Conservation (phyloP, 2,113 vertebrate genomes). For the Pao palembangensis region DNA sequence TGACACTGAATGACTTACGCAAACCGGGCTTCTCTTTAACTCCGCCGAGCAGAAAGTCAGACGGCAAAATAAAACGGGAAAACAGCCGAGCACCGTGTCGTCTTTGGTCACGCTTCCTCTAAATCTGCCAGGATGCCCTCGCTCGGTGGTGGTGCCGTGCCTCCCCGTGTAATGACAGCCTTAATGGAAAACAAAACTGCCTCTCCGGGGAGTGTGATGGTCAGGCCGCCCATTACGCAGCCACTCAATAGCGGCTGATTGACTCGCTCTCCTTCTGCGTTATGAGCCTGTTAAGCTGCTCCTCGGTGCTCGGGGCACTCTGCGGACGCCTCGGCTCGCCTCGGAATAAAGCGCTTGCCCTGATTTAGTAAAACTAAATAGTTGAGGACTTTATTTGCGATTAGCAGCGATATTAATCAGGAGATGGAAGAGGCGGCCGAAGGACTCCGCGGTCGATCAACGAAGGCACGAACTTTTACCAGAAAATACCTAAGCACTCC, state of each 20-base stretch:
- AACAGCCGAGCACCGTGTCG: not conserved
- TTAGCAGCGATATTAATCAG: constrained; percentile 30
- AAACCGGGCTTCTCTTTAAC: not conserved
- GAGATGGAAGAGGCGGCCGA: not conserved
- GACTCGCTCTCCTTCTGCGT: constrained; percentile 44
- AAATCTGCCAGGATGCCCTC: constrained; percentile 7
- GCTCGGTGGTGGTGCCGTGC: constrained; percentile 18
- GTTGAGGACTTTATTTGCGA: constrained; percentile 27
- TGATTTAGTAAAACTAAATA: constrained; percentile 45
- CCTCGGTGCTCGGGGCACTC: constrained; percentile 41
- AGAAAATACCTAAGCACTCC: no score
- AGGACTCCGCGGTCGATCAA: no score
- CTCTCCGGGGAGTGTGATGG: constrained; percentile 59
- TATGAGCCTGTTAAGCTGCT: constrained; percentile 60
- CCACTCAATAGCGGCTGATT: constrained; percentile 66
- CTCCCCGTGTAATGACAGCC: constrained; percentile 55
- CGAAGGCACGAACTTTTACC: no score
- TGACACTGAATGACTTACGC: constrained; percentile 15
- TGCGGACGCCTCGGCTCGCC: constrained; percentile 11
- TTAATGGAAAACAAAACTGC: constrained; percentile 71
- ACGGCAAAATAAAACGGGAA: no score
- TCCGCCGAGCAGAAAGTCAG: not conserved
- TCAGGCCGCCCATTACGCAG: constrained; percentile 64
- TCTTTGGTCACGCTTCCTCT: constrained; percentile 9
- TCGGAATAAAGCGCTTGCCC: constrained; percentile 50